Conservation (phyloP, 2,113 vertebrate species). For the Desmodus rotundus region DNA sequence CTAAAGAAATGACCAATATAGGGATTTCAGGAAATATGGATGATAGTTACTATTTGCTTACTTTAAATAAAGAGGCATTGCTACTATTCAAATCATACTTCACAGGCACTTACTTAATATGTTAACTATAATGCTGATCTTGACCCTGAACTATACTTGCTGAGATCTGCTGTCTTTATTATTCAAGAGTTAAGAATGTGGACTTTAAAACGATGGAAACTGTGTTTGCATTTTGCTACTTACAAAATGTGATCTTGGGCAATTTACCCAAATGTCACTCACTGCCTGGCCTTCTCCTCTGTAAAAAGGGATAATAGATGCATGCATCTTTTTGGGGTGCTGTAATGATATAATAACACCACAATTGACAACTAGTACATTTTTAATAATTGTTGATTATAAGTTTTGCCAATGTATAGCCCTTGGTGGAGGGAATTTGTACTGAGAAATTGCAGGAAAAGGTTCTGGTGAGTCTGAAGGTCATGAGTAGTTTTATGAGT, state of each 20-base stretch:
- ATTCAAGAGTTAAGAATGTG: background rate
- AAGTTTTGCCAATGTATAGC: background rate
- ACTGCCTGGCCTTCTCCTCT: background rate
- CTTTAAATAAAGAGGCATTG: background rate
- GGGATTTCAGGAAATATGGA: background rate
- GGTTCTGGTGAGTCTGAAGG: constrained; percentile 28
- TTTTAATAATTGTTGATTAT: background rate
- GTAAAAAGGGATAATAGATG: background rate
- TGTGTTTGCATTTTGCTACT: background rate
- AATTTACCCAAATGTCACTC: background rate
- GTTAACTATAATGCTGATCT: no score
- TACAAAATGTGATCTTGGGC: background rate
- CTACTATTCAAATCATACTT: background rate
- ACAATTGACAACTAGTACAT: background rate
- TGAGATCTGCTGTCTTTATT: background rate
- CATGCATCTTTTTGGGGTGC: background rate
- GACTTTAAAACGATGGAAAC: background rate
- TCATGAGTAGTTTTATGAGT: constrained; percentile 29
- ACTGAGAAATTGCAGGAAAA: constrained; percentile 14
- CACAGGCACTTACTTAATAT: background rate
- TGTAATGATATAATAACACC: background rate
- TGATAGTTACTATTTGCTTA: background rate
- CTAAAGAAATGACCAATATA: background rate
- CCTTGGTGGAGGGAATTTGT: background rate
- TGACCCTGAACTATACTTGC: background rate